phyloP scores from a whole-genome alignment of 2,797 vertebrate genomes.

The Martes flavigula region DNA sequence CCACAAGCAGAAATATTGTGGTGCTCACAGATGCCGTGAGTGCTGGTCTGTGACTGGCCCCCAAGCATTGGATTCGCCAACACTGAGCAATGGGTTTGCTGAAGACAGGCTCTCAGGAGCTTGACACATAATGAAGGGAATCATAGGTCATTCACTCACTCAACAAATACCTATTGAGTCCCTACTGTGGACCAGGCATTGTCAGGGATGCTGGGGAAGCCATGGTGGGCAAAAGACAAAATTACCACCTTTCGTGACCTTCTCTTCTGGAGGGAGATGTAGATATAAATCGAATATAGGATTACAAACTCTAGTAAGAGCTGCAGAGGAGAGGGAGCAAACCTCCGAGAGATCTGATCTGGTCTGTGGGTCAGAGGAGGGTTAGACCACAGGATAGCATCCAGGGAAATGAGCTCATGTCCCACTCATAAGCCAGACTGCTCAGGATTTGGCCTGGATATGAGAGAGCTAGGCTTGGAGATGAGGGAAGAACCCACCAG shows the following conservation, averaged over 20 bases:
- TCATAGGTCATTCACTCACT: constrained; percentile 8
- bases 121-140: not conserved
- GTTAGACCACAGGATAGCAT: not conserved
- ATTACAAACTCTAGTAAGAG: constrained; percentile 52
- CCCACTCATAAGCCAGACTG: not conserved
- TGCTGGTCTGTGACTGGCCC: not conserved
- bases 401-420: not conserved
- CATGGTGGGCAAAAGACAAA: not conserved
- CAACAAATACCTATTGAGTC: not conserved
- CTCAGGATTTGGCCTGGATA: not conserved
- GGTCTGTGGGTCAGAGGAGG: not conserved
- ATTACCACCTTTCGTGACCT: not conserved
- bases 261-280: not conserved
- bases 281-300: constrained; percentile 59
- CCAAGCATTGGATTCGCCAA: not conserved
- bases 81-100: not conserved
- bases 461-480: not conserved
- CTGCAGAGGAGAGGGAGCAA: constrained; percentile 24
- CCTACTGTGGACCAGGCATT: not conserved
- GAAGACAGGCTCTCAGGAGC: not conserved
- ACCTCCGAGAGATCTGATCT: constrained; percentile 11
- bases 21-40: not conserved
- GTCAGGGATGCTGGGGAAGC: not conserved
- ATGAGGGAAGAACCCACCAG: not conserved
- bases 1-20: not conserved